phyloP scores from a whole-genome alignment of 1,140 invertebrate species.

The Megalopta genalis region DNA sequence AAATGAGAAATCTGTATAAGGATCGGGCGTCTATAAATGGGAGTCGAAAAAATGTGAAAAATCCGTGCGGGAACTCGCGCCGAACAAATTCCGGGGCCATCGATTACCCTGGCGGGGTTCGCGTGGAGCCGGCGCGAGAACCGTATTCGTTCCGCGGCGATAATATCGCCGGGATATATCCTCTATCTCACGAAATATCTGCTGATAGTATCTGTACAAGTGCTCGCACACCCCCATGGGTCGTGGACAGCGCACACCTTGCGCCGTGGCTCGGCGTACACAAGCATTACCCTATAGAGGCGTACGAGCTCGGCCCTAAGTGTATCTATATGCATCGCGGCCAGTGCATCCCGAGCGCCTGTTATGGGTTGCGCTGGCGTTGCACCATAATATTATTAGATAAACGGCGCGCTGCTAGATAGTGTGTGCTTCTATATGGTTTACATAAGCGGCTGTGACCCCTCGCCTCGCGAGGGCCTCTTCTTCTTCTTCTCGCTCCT shows the following conservation, averaged over 20 bases:
- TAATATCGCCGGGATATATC: slow-evolving; percentile 55
- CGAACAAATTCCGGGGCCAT: background rate
- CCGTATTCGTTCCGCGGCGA: slow-evolving; percentile 52
- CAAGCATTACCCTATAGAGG: slow-evolving; percentile 26
- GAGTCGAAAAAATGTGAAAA: too few species aligned
- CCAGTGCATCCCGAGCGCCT: slow-evolving; percentile 61
- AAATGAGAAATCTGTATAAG: too few species aligned
- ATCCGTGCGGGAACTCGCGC: too few species aligned
- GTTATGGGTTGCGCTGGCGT: slow-evolving; percentile 62
- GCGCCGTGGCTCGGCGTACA: slow-evolving; percentile 18
- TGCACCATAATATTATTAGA: slow-evolving; percentile 75
- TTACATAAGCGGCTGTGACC: slow-evolving; percentile 73
- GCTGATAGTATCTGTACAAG: slow-evolving; percentile 63
- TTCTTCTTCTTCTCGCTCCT: slow-evolving; percentile 57
- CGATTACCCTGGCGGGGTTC: slow-evolving; percentile 8
- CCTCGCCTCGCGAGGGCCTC: slow-evolving; percentile 58
- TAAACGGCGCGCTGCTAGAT: slow-evolving; percentile 72
- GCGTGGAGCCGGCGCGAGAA: slow-evolving; percentile 39
- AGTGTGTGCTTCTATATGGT: slow-evolving; percentile 68
- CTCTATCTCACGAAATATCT: slow-evolving; percentile 64
- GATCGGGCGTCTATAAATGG: too few species aligned
- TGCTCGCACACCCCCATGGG: slow-evolving; percentile 55
- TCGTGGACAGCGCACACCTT: slow-evolving; percentile 39
- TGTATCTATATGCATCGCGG: slow-evolving; percentile 48
- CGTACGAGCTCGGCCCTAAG: slow-evolving; percentile 17